Evolutionary conservation across 2,113 vertebrate species (phyloP).

Genomic region (Tapirus terrestris): DNA sequence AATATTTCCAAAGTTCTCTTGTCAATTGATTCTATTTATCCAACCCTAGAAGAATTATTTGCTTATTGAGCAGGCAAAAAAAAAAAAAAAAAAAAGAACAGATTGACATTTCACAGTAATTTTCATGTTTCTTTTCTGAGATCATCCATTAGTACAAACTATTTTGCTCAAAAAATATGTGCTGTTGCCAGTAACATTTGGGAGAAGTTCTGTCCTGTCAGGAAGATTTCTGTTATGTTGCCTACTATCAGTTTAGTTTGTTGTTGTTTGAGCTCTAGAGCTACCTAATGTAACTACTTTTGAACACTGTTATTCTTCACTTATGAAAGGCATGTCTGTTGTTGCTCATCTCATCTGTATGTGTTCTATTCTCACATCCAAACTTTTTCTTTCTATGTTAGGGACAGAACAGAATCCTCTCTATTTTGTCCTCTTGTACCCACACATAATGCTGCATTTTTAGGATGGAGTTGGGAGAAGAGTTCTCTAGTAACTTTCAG

Average conservation of each 20-base stretch:
- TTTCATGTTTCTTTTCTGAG: background rate
- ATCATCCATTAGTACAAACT: background rate
- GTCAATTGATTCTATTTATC: slow-evolving; percentile 10
- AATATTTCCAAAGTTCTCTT: background rate
- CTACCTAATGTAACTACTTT: background rate
- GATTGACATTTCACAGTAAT: slow-evolving; percentile 26
- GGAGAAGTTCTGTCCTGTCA: background rate
- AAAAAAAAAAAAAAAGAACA: background rate
- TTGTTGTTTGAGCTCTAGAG: background rate
- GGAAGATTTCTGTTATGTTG: background rate
- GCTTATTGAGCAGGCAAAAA: background rate
- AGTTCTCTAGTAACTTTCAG: background rate
- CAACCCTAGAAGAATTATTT: background rate
- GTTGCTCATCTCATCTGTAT: background rate
- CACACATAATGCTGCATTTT: background rate
- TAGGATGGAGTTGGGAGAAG: background rate
- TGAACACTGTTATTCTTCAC: background rate
- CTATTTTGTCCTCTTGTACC: background rate
- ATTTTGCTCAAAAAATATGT: background rate
- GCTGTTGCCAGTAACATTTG: background rate
- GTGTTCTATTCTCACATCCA: background rate
- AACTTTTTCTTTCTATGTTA: background rate
- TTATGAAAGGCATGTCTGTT: background rate
- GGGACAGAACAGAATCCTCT: background rate
- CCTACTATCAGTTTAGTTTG: background rate